phyloP scores from a whole-genome alignment of 2,797 vertebrate species.

The Enteromius afrohamiltoni region DNA sequence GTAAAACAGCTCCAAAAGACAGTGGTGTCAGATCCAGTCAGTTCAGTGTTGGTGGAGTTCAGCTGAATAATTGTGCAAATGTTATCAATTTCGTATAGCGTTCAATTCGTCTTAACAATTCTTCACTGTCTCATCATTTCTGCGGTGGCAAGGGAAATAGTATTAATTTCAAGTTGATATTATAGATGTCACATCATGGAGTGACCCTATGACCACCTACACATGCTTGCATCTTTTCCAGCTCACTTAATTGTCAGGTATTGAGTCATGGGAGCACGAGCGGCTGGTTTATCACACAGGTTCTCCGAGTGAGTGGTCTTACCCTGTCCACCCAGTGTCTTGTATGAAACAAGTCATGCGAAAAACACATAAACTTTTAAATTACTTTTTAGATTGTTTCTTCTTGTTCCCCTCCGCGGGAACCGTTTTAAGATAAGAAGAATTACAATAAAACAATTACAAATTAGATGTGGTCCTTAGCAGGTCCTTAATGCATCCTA shows the following conservation, averaged over 20 bases:
- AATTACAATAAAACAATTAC: not conserved
- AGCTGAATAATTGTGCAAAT: not conserved
- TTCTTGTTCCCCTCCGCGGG: too few relatives aligned
- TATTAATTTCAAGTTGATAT: not conserved
- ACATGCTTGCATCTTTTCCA: conserved; percentile 21
- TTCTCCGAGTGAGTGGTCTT: not conserved
- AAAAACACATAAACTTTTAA: not conserved
- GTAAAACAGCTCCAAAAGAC: not conserved
- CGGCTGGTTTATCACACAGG: conserved; percentile 25
- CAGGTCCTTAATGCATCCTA: not conserved
- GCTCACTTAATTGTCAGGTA: conserved; percentile 24
- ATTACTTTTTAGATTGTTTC: not conserved
- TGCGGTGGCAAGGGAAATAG: not conserved
- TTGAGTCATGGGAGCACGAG: conserved; percentile 1
- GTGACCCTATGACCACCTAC: conserved; percentile 12
- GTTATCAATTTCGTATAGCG: not conserved
- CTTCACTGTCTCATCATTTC: not conserved
- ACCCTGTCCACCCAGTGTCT: not conserved
- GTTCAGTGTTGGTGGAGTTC: not conserved
- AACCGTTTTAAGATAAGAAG: not conserved
- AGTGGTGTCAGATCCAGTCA: not conserved
- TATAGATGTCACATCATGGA: not conserved
- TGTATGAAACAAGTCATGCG: conserved; percentile 19
- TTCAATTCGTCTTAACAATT: not conserved
- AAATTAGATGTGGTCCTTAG: too few relatives aligned